These are phyloP conservation scores for Apodemus agrarius DNA, from an alignment of 2,797 vertebrate species.

Conservation along the genomic window DNA sequence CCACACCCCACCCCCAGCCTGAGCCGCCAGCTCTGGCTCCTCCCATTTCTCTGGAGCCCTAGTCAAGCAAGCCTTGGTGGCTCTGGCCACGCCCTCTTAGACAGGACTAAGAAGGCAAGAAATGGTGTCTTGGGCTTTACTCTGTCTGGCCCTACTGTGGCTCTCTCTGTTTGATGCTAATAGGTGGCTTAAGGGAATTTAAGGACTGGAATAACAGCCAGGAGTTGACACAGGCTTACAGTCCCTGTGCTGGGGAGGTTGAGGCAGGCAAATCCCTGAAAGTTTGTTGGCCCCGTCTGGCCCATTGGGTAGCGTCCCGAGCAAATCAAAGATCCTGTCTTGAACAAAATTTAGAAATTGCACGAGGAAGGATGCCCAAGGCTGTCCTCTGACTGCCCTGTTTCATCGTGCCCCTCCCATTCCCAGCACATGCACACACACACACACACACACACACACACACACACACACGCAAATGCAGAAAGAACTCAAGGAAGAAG, in stretches of 20 bases:
- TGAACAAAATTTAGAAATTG: neutral
- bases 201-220: neutral
- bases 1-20: neutral
- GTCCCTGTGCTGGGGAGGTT: neutral
- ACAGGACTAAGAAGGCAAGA: neutral
- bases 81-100: fast-evolving
- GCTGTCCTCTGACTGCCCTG: neutral
- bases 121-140: neutral
- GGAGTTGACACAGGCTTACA: neutral
- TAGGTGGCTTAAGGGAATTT: neutral
- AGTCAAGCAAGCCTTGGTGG: neutral
- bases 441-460: too few relatives aligned
- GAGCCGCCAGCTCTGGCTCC: neutral
- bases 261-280: neutral
- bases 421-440: too few relatives aligned
- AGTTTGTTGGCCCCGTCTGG: neutral
- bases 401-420: neutral
- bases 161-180: neutral
- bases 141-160: fast-evolving
- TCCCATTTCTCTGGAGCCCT: too few relatives aligned
- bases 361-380: neutral
- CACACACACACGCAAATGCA: too few relatives aligned
- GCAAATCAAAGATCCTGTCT: neutral
- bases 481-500: neutral
- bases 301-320: neutral